Conservation (phyloP, 1,140 invertebrate species). For the Drosophila nasuta region DNA sequence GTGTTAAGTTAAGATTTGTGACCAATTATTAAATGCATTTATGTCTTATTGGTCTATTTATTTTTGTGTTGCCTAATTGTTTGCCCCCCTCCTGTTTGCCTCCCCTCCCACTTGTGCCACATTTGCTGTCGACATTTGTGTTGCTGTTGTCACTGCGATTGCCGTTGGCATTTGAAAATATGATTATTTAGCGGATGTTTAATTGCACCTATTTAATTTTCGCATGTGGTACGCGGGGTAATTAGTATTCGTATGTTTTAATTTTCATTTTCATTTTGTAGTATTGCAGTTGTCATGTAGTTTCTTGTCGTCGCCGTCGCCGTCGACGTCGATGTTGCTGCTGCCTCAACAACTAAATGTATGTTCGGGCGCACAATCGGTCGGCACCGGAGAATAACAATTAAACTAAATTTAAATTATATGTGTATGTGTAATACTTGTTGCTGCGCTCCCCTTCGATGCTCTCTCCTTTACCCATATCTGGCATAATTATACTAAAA, state of each 20-base stretch:
- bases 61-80: slow-evolving; percentile 12
- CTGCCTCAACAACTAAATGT: slow-evolving; percentile 19
- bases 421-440: slow-evolving; percentile 75
- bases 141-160: background rate
- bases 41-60: slow-evolving; percentile 5
- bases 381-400: slow-evolving; percentile 78
- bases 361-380: slow-evolving; percentile 16
- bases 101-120: background rate
- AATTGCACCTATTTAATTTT: slow-evolving; percentile 84
- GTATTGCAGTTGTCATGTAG: slow-evolving; percentile 74
- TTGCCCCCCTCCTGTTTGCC: background rate
- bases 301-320: slow-evolving; percentile 51
- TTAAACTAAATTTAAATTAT: slow-evolving; percentile 84
- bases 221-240: slow-evolving; percentile 57
- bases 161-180: slow-evolving; percentile 68
- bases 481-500: slow-evolving; percentile 77
- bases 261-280: slow-evolving; percentile 61
- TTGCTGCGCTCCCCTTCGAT: background rate
- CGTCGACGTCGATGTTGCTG: background rate
- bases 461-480: slow-evolving; percentile 24
- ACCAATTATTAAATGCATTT: background rate
- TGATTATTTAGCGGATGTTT: slow-evolving; percentile 84
- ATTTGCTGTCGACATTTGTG: slow-evolving; percentile 1
- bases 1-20: background rate
- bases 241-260: slow-evolving; percentile 61